Conservation (phyloP, 2,113 vertebrate genomes). For the Pongo pygmaeus region DNA sequence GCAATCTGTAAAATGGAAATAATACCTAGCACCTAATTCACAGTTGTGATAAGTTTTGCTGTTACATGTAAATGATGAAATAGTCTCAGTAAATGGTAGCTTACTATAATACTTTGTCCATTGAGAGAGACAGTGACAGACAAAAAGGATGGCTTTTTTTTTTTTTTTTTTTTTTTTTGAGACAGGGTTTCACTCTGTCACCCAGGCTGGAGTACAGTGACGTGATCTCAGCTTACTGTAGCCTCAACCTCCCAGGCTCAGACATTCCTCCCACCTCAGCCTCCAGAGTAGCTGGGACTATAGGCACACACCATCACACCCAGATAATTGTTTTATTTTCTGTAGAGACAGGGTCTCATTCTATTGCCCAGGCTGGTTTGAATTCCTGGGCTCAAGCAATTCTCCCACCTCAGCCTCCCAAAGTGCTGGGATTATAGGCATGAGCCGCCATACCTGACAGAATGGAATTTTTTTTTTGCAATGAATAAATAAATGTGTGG, state of each 20-base stretch:
- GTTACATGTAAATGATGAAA: background rate
- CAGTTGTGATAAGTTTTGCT: background rate
- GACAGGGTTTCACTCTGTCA: background rate
- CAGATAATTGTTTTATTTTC: background rate
- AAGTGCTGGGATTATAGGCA: background rate
- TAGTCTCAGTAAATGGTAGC: background rate
- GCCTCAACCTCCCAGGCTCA: background rate
- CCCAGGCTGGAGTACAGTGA: background rate
- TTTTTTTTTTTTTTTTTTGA: background rate
- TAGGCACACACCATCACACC: background rate
- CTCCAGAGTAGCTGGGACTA: background rate
- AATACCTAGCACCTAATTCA: background rate
- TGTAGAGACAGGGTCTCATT: background rate
- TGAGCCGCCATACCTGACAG: background rate
- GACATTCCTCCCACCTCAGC: background rate
- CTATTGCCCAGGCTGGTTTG: background rate
- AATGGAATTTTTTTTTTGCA: background rate
- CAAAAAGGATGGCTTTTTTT: background rate
- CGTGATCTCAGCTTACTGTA: background rate
- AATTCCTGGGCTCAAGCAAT: background rate
- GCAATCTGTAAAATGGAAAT: background rate
- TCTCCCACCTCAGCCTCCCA: background rate
- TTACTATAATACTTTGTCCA: background rate
- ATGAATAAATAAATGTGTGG: background rate
- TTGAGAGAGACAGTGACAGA: background rate